A percentile compares a stretch with the other conserved stretches of the same genome.
phyloP scores from a whole-genome alignment of 2,797 vertebrate genomes.

The Hydrolagus colliei region DNA sequence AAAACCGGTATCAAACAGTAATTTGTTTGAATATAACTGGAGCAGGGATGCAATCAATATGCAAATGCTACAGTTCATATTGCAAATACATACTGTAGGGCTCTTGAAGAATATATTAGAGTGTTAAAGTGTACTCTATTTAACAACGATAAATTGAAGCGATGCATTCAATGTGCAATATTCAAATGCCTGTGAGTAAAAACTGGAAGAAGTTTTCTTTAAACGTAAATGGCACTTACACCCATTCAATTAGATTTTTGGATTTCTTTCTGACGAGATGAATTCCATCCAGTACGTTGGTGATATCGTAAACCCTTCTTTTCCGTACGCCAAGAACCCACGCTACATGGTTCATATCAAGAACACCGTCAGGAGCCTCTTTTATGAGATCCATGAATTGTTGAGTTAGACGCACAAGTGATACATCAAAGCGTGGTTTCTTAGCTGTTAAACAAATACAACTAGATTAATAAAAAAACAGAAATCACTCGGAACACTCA shows the following conservation, averaged over 20 bases:
- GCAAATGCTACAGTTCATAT: not conserved
- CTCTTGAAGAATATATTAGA: too few species aligned
- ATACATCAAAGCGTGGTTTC: conserved; percentile 59
- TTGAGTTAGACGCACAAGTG: conserved; percentile 65
- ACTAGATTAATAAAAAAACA: not conserved
- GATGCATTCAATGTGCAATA: not conserved
- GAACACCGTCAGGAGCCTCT: conserved; percentile 59
- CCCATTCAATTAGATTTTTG: conserved; percentile 76
- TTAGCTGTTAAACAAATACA: conserved; percentile 10
- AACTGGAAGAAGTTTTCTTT: not conserved
- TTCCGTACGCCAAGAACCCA: conserved; percentile 62
- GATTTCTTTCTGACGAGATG: conserved; percentile 70
- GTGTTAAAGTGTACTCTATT: too few species aligned
- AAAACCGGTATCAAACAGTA: too few species aligned
- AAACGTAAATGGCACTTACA: conserved; percentile 61
- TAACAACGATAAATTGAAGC: not conserved
- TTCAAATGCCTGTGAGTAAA: conserved; percentile 27
- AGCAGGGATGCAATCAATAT: not conserved
- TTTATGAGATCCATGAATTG: conserved; percentile 75
- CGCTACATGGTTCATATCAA: conserved; percentile 73
- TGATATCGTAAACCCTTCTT: conserved; percentile 80
- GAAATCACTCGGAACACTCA: too few species aligned
- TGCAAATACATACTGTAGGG: too few species aligned
- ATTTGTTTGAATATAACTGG: not conserved
- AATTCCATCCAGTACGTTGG: conserved; percentile 74